phyloP scores from a whole-genome alignment of 2,113 vertebrate genomes.

The Xenopus tropicalis region UCB_Xtro_10.0 CM004446.2:31656001-31656500 shows the following conservation, averaged over 20 bases:
- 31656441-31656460: background rate
- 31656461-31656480: too few species aligned
- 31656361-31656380: background rate
- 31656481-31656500: background rate
- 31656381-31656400: background rate
- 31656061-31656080: too few species aligned
- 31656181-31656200: conserved; percentile 58
- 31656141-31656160: conserved; percentile 68
- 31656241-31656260: conserved; percentile 72
- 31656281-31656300: conserved; percentile 73
- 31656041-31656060: too few species aligned
- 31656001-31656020: too few species aligned
- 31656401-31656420: background rate
- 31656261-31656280: conserved; percentile 72
- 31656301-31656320: conserved; percentile 74
- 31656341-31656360: conserved; percentile 61
- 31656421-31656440: background rate
- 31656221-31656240: conserved; percentile 58
- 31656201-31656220: conserved; percentile 60
- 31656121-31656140: conserved; percentile 69
- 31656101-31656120: too few species aligned
- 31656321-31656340: conserved; percentile 71
- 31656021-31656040: too few species aligned
- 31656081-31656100: too few species aligned
- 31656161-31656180: conserved; percentile 65